Percentiles rank a stretch among this genome's conserved stretches.
phyloP scores from a whole-genome alignment of 2,797 vertebrate genomes.

The Pyrrhura leucotis region DNA sequence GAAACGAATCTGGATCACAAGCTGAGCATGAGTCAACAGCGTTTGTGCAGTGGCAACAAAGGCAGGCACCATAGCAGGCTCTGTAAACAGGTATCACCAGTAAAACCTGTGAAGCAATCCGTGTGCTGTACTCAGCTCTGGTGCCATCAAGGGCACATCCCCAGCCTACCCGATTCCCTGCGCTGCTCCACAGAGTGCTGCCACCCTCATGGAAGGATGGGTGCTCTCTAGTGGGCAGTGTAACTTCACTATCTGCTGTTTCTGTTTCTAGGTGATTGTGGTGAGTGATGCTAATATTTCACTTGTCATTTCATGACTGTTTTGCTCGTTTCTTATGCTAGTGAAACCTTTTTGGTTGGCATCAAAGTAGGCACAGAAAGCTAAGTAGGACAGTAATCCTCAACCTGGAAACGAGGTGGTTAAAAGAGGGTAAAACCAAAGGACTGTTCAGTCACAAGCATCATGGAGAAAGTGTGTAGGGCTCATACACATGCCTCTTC shows the following conservation, averaged over 20 bases:
- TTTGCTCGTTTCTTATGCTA: background rate
- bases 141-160: background rate
- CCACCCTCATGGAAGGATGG: accelerated
- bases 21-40: background rate
- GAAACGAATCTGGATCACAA: background rate
- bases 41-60: background rate
- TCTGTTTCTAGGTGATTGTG: accelerated
- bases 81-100: background rate
- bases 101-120: background rate
- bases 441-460: background rate
- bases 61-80: background rate
- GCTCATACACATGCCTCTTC: accelerated
- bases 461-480: background rate
- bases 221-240: accelerated
- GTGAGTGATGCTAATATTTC: accelerated
- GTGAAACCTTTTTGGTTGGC: background rate
- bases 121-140: accelerated
- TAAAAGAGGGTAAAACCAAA: background rate
- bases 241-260: accelerated
- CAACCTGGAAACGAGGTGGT: background rate
- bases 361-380: accelerated
- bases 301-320: background rate
- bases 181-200: accelerated
- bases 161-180: background rate
- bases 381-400: background rate